phyloP scores from a whole-genome alignment of 1,140 invertebrate species.

The Lordiphosa clarofinis region DNA sequence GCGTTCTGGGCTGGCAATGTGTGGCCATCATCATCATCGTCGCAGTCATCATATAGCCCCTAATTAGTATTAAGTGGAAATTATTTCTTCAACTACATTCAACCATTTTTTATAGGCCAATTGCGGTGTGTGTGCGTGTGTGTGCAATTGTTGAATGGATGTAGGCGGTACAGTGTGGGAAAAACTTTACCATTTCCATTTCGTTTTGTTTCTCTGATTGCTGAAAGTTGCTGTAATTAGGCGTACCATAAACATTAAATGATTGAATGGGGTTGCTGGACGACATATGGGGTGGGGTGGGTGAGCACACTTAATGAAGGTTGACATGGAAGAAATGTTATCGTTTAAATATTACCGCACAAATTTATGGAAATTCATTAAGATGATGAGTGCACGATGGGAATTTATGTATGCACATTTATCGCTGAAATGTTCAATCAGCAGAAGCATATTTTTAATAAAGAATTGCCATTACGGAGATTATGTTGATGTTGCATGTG shows the following conservation, averaged over 20 bases:
- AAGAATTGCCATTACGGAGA: neutral
- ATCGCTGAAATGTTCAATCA: constrained; percentile 8
- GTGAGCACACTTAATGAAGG: constrained; percentile 40
- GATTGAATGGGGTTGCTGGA: constrained; percentile 6
- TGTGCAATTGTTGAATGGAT: constrained; percentile 3
- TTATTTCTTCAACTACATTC: constrained; percentile 65
- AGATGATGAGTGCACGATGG: constrained; percentile 47
- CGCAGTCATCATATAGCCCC: constrained; percentile 21
- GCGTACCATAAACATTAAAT: constrained; percentile 29
- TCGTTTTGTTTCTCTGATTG: constrained; percentile 41
- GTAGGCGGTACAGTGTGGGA: constrained; percentile 37
- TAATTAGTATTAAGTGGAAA: constrained; percentile 77
- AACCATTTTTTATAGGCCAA: constrained; percentile 42
- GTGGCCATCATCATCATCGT: constrained; percentile 25
- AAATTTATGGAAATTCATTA: constrained; percentile 73
- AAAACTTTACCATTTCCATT: constrained; percentile 32
- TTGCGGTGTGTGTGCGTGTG: constrained; percentile 29
- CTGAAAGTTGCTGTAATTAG: constrained; percentile 50
- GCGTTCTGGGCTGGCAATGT: constrained; percentile 29
- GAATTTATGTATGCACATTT: constrained; percentile 13
- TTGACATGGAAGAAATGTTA: constrained; percentile 51
- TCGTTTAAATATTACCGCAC: constrained; percentile 66
- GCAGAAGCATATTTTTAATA: constrained; percentile 1
- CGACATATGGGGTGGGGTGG: neutral
- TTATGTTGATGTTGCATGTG: neutral